Conservation (phyloP, 2,888 invertebrate genomes). For the Asteroscopus sphinx region DNA sequence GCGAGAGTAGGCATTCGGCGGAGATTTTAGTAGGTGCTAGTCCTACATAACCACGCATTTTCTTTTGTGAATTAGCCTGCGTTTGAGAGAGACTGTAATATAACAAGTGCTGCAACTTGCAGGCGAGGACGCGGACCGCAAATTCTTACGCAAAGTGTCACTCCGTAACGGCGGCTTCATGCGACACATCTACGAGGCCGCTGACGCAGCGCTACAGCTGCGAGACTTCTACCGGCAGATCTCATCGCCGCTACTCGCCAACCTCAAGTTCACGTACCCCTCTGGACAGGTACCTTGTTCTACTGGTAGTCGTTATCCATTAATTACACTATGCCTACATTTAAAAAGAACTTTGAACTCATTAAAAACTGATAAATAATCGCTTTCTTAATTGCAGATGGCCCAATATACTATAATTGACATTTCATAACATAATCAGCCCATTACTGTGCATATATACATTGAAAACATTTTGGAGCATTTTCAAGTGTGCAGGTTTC, state of each 20-base stretch:
- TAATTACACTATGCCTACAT: background rate
- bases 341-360: background rate
- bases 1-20: no score
- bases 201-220: slow-evolving; percentile 92
- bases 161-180: slow-evolving; percentile 92
- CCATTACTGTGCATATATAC: no score
- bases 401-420: no score
- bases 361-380: no score
- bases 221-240: slow-evolving; percentile 92
- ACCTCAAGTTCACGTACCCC: slow-evolving; percentile 91
- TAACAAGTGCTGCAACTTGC: background rate
- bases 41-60: no score
- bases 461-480: no score
- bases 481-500: no score
- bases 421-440: no score
- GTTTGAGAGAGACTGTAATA: no score
- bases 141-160: slow-evolving; percentile 91
- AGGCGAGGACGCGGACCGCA: slow-evolving; percentile 91
- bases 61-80: no score
- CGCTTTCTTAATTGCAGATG: no score
- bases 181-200: slow-evolving; percentile 93
- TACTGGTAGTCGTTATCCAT: background rate
- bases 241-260: slow-evolving; percentile 91
- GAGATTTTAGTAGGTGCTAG: no score
- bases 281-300: slow-evolving; percentile 80